Conservation (phyloP, 2,113 vertebrate species). For the Elephantulus edwardii region DNA sequence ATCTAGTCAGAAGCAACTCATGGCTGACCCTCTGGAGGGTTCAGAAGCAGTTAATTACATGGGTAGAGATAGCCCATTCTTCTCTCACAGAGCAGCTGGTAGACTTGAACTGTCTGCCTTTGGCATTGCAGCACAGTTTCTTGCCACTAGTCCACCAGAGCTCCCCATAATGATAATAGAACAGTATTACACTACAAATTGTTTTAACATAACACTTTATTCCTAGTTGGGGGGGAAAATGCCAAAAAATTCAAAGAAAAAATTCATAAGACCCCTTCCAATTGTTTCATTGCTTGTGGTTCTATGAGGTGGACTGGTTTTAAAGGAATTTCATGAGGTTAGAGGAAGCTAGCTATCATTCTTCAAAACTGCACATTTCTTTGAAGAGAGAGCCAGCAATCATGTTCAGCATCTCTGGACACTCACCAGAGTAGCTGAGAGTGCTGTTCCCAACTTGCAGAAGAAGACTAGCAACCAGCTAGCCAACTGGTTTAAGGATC, state of each 20-base stretch:
- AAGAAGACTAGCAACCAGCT: background rate
- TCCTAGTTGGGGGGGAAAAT: background rate
- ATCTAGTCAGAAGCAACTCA: too few relatives aligned
- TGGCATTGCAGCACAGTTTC: too few relatives aligned
- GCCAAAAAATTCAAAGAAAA: background rate
- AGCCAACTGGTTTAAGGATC: background rate
- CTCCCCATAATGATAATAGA: background rate
- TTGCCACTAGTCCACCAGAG: too few relatives aligned
- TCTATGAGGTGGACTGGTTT: background rate
- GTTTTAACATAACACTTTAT: background rate
- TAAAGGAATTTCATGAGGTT: background rate
- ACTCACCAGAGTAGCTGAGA: background rate
- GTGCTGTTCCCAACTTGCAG: background rate
- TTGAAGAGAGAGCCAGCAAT: background rate
- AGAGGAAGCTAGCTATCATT: background rate
- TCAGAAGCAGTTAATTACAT: too few relatives aligned
- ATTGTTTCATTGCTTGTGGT: background rate
- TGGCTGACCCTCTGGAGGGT: too few relatives aligned
- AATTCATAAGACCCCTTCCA: background rate
- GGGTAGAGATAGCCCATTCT: too few relatives aligned
- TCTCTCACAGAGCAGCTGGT: too few relatives aligned
- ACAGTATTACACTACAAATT: background rate
- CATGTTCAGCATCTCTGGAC: background rate
- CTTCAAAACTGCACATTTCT: background rate
- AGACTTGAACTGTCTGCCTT: too few relatives aligned